phyloP scores from a whole-genome alignment of 2,113 vertebrate species.

The Brachionichthys hirsutus region DNA sequence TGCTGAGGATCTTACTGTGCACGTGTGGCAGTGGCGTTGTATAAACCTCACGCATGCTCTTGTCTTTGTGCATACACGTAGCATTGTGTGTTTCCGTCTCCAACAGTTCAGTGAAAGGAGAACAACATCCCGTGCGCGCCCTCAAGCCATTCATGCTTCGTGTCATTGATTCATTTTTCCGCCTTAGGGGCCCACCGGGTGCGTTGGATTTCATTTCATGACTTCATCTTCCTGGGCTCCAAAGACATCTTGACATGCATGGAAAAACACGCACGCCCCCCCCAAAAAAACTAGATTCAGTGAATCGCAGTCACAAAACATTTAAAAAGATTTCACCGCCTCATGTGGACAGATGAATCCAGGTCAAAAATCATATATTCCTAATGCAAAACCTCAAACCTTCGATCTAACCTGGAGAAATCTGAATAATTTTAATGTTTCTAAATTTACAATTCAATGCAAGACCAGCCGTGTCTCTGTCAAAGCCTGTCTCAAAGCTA shows the following conservation, averaged over 20 bases:
- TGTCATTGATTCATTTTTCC: conserved; percentile 63
- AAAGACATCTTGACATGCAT: conserved; percentile 43
- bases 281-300: not conserved
- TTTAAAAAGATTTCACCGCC: too few species aligned
- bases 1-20: too few species aligned
- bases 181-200: conserved; percentile 41
- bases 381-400: too few species aligned
- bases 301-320: too few species aligned
- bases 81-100: conserved; percentile 37
- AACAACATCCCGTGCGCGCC: conserved; percentile 49
- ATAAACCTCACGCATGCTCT: not conserved
- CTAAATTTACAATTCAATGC: too few species aligned
- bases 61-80: not conserved
- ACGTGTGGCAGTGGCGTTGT: too few species aligned
- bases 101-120: conserved; percentile 51
- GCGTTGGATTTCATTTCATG: conserved; percentile 57
- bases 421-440: too few species aligned
- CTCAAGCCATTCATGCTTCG: conserved; percentile 50
- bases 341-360: too few species aligned
- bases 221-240: conserved; percentile 40
- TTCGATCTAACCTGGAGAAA: too few species aligned
- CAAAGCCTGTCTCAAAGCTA: too few species aligned
- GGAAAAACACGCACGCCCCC: conserved; percentile 23
- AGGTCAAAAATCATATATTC: too few species aligned
- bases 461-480: too few species aligned